These are phyloP conservation scores for Pomatorhinus ruficollis DNA, from an alignment of 2,113 vertebrate species.

Conservation along the genomic window DNA sequence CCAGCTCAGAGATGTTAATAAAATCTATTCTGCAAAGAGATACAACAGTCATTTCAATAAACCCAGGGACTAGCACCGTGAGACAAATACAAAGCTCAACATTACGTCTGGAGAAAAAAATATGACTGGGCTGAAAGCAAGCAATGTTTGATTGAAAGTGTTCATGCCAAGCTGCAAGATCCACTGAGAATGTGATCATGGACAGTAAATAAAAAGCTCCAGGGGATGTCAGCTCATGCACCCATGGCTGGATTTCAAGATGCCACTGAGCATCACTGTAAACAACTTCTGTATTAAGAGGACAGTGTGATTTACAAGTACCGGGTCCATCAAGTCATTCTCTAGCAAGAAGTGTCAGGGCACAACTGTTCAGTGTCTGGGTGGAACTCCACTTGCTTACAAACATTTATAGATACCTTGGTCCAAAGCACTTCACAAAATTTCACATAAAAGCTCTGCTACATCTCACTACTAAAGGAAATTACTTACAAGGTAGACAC, in stretches of 20 bases:
- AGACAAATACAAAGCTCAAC: background rate
- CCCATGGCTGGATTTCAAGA: background rate
- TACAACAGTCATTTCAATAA: background rate
- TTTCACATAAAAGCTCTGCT: background rate
- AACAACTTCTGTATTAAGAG: background rate
- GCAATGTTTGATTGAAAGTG: background rate
- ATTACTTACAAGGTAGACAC: background rate
- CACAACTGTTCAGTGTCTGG: background rate
- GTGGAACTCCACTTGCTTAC: background rate
- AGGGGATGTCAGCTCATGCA: background rate
- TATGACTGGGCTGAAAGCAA: background rate
- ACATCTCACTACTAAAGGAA: background rate
- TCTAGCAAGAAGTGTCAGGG: background rate
- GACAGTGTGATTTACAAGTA: constrained; percentile 5
- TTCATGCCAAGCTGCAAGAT: background rate
- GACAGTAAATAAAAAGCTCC: background rate
- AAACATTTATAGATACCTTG: background rate
- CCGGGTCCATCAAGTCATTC: background rate
- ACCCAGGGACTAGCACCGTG: background rate
- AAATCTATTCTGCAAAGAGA: background rate
- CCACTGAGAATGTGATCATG: background rate
- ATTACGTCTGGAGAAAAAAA: background rate
- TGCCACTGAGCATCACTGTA: background rate
- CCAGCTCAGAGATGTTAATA: background rate
- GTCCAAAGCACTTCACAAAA: background rate